Evolutionary conservation across 64 coral and sea anemone genomes (phyloP).

Genomic region (Stichodactyla helianthus): DNA sequence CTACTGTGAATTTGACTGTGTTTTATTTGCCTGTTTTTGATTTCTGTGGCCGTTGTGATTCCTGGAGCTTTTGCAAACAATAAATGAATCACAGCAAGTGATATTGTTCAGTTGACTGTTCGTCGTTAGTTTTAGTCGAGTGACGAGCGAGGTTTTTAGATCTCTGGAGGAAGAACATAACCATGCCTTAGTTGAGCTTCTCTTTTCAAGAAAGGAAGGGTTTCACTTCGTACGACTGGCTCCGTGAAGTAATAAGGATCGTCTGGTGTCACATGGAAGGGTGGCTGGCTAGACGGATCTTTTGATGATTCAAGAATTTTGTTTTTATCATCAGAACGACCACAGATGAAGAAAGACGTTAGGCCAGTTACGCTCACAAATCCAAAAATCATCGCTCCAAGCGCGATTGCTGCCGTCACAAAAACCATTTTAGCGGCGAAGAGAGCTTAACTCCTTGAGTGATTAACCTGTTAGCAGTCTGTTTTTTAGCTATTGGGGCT

Average conservation of each 20-base stretch:
- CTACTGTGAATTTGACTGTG: too few relatives aligned
- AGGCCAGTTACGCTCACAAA: background rate
- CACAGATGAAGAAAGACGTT: background rate
- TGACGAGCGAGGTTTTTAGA: background rate
- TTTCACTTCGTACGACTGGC: background rate
- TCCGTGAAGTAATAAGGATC: slow-evolving; percentile 10
- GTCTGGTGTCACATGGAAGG: background rate
- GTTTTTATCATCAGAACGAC: background rate
- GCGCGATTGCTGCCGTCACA: background rate
- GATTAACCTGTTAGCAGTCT: background rate
- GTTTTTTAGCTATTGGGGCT: background rate
- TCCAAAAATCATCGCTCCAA: background rate
- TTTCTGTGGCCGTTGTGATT: too few relatives aligned
- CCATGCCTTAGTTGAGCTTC: background rate
- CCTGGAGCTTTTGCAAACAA: too few relatives aligned
- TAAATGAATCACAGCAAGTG: background rate
- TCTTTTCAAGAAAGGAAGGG: slow-evolving; percentile 5
- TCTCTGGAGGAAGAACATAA: background rate
- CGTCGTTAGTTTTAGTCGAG: background rate
- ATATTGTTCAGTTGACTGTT: background rate
- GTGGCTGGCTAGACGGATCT: background rate
- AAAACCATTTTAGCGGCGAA: background rate
- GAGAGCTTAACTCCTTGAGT: background rate
- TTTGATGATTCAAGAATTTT: background rate
- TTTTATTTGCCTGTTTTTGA: too few relatives aligned